A percentile compares a stretch with the other conserved stretches of the same genome.
These are phyloP conservation scores for Rhyacichthys aspro DNA, from an alignment of 2,797 vertebrate genomes.

Conservation along the genomic window DNA sequence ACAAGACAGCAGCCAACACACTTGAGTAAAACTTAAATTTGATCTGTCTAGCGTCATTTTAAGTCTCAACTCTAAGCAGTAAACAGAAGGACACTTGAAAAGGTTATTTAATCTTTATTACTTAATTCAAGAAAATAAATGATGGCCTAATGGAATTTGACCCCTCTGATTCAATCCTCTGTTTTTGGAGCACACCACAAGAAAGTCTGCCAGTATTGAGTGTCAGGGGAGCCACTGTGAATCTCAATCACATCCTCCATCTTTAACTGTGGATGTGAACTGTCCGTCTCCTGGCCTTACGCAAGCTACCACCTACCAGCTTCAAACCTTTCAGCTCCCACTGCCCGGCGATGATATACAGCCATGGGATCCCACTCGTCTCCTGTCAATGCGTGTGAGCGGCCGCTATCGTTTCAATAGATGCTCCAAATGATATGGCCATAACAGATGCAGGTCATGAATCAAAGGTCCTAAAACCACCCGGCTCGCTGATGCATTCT, in stretches of 20 bases:
- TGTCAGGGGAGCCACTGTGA: conserved; percentile 24
- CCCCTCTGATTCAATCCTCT: no score
- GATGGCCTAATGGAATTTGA: no score
- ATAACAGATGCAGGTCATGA: conserved; percentile 77
- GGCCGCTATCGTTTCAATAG: conserved; percentile 61
- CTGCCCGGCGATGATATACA: conserved; percentile 50
- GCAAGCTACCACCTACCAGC: conserved; percentile 43
- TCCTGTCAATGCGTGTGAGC: conserved; percentile 62
- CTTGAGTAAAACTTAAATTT: no score
- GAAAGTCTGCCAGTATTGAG: conserved; percentile 6
- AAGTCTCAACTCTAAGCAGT: no score
- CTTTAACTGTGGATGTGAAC: conserved; percentile 12
- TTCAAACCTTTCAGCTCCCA: conserved; percentile 42
- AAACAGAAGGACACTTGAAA: no score
- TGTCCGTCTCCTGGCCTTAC: no score
- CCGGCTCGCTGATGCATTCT: conserved; percentile 68
- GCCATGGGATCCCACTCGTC: conserved; percentile 46
- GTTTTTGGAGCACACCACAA: not conserved
- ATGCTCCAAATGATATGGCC: conserved; percentile 61
- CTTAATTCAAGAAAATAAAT: no score
- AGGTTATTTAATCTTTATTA: no score
- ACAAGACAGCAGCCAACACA: no score
- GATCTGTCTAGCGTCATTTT: no score
- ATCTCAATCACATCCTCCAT: conserved; percentile 23
- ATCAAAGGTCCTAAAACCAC: conserved; percentile 72